Conservation (phyloP, 2,888 invertebrate species). For the Callyntrura sp. region DNA sequence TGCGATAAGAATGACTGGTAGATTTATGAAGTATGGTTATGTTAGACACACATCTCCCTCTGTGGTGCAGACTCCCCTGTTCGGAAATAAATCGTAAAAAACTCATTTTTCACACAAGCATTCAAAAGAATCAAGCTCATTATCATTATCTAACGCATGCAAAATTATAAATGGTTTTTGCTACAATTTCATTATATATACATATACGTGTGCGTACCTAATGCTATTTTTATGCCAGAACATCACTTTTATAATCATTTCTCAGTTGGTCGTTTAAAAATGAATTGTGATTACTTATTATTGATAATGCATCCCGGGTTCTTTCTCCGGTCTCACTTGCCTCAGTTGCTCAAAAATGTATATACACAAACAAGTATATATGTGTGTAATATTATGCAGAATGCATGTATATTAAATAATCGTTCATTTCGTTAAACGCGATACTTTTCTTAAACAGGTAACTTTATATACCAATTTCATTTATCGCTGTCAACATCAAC, state of each 20-base stretch:
- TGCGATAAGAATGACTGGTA: not conserved
- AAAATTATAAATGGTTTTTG: slow-evolving; percentile 67
- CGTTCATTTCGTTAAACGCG: too few species aligned
- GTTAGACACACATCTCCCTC: slow-evolving; percentile 11
- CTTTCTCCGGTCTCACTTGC: not conserved
- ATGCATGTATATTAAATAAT: not conserved
- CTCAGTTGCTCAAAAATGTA: not conserved
- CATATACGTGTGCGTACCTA: not conserved
- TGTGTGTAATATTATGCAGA: not conserved
- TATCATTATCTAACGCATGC: slow-evolving; percentile 63
- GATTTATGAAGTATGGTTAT: slow-evolving; percentile 29
- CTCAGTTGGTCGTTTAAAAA: slow-evolving; percentile 5
- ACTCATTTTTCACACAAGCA: slow-evolving; percentile 66
- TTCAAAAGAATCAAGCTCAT: slow-evolving; percentile 41
- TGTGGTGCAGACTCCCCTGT: not conserved
- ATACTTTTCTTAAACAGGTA: not conserved
- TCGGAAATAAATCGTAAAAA: slow-evolving; percentile 42
- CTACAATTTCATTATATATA: not conserved
- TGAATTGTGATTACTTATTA: not conserved
- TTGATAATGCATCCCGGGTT: not conserved
- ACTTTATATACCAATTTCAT: not conserved
- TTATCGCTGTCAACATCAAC: too few species aligned
- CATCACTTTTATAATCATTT: slow-evolving; percentile 33
- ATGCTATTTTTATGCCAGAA: not conserved
- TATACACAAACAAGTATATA: not conserved